Conservation (phyloP, 2,797 vertebrate genomes). For the Pempheris klunzingeri region DNA sequence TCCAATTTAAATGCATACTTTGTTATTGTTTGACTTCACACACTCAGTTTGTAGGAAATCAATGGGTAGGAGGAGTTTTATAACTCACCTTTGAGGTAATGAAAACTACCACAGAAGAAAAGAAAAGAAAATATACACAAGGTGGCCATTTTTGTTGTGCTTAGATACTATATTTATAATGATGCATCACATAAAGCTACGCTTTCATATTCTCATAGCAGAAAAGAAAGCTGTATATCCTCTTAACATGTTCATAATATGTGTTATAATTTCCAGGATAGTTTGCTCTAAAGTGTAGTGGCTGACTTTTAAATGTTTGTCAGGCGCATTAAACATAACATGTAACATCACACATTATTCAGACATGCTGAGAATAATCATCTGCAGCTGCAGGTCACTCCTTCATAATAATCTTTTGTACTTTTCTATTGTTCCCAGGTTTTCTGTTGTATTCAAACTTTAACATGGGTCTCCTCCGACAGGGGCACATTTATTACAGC, state of each 20-base stretch:
- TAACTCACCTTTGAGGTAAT: slow-evolving; percentile 11
- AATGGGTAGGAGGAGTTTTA: background rate
- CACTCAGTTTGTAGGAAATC: background rate
- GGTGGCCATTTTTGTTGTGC: background rate
- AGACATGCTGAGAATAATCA: background rate
- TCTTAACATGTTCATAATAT: background rate
- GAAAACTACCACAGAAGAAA: too few relatives aligned
- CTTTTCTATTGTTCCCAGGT: slow-evolving; percentile 46
- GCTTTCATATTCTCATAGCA: background rate
- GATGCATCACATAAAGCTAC: background rate
- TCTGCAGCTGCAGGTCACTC: slow-evolving; percentile 24
- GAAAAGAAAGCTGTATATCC: background rate
- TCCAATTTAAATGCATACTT: slow-evolving; percentile 6
- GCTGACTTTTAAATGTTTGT: background rate
- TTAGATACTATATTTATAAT: slow-evolving; percentile 14
- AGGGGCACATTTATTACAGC: slow-evolving; percentile 70
- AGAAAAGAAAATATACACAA: background rate
- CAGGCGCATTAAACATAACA: too few relatives aligned
- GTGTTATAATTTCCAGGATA: too few relatives aligned
- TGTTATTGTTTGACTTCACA: background rate
- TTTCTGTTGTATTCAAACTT: slow-evolving; percentile 56
- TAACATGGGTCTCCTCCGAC: slow-evolving; percentile 41
- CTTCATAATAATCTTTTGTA: slow-evolving; percentile 1
- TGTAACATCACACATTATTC: background rate
- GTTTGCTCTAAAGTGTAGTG: background rate